Percentiles rank a stretch among this genome's conserved stretches.
Evolutionary conservation across 2,888 invertebrate genomes (phyloP).

Genomic region (Electrophaes corylata): DNA sequence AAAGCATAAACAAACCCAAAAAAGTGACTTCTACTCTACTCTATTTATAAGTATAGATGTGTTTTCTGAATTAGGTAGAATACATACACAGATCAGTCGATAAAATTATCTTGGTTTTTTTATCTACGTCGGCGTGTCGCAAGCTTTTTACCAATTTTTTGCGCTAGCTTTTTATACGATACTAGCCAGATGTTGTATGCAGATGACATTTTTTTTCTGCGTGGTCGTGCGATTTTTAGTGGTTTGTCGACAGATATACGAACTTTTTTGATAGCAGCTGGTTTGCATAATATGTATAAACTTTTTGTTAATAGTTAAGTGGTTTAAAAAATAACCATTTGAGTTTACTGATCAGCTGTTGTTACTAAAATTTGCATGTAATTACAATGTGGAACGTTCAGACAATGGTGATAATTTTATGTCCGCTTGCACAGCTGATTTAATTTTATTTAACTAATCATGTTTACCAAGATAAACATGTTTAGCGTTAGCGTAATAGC

Average conservation of each 20-base stretch:
- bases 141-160: slow-evolving; percentile 75
- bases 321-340: slow-evolving; percentile 39
- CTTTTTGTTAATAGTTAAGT: slow-evolving; percentile 49
- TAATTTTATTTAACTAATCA: too few relatives aligned
- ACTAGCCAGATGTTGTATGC: slow-evolving; percentile 81
- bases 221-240: slow-evolving; percentile 76
- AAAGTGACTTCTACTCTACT: too few relatives aligned
- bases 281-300: slow-evolving; percentile 59
- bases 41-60: too few relatives aligned
- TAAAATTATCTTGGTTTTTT: slow-evolving; percentile 42
- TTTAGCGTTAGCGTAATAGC: too few relatives aligned
- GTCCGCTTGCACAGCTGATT: too few relatives aligned
- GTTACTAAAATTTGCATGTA: slow-evolving; percentile 33
- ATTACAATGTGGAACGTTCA: slow-evolving; percentile 7
- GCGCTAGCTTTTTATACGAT: slow-evolving; percentile 66
- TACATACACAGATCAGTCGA: not conserved
- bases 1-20: too few relatives aligned
- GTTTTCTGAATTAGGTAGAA: not conserved
- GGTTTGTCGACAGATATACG: slow-evolving; percentile 62
- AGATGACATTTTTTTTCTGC: slow-evolving; percentile 77
- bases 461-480: too few relatives aligned
- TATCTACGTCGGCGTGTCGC: slow-evolving; percentile 46
- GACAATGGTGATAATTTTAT: not conserved
- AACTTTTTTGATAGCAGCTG: slow-evolving; percentile 77
- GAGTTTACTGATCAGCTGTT: slow-evolving; percentile 33